These are phyloP conservation scores for Selenia dentaria DNA, from an alignment of 2,888 invertebrate genomes.

Conservation along the genomic window DNA sequence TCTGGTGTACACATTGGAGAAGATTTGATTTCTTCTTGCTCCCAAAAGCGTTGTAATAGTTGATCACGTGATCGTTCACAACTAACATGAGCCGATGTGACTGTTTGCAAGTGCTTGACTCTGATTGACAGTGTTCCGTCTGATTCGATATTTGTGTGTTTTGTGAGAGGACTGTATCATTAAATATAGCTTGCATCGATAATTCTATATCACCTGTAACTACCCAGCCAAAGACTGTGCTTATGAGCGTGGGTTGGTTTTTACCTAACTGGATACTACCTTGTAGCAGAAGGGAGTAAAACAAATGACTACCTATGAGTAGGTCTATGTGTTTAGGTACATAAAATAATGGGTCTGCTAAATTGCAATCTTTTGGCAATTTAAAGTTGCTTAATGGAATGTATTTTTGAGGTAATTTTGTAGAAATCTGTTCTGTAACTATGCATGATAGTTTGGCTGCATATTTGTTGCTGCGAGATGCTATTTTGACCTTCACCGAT, in stretches of 20 bases:
- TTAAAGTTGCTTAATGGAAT: not conserved
- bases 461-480: not conserved
- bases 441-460: not conserved
- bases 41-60: too few relatives aligned
- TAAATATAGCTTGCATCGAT: conserved; percentile 1
- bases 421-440: not conserved
- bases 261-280: conserved; percentile 5
- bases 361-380: not conserved
- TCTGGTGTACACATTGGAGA: too few relatives aligned
- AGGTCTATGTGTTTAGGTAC: not conserved
- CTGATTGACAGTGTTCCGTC: too few relatives aligned
- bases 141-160: too few relatives aligned
- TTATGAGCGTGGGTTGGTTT: not conserved
- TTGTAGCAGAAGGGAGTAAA: too few relatives aligned
- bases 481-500: conserved; percentile 1
- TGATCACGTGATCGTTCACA: too few relatives aligned
- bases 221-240: conserved; percentile 8
- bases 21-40: too few relatives aligned
- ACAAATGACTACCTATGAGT: not conserved
- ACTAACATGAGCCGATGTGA: too few relatives aligned
- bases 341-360: conserved; percentile 2
- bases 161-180: conserved; percentile 11
- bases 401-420: not conserved
- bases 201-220: conserved; percentile 5
- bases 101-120: too few relatives aligned